Evolutionary conservation across 1,140 invertebrate genomes (phyloP).

Genomic region (Battus philenor): DNA sequence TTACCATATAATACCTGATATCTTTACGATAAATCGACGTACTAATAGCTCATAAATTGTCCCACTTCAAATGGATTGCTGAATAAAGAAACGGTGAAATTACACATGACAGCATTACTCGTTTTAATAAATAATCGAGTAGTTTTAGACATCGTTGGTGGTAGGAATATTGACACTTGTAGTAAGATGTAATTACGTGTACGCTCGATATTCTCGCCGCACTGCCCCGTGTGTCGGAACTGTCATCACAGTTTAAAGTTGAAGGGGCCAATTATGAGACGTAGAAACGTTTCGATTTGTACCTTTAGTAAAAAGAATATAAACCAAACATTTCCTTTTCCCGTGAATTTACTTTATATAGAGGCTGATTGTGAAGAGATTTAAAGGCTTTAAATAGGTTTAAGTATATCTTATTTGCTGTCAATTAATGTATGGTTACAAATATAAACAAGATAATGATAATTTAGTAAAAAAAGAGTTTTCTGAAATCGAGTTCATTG

Average conservation of each 20-base stretch:
- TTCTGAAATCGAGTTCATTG: too few relatives aligned
- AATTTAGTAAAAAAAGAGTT: too few relatives aligned
- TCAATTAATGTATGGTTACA: too few relatives aligned
- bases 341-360: too few relatives aligned
- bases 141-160: slow-evolving; percentile 3
- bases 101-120: background rate
- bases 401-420: too few relatives aligned
- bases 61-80: slow-evolving; percentile 8
- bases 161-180: slow-evolving; percentile 10
- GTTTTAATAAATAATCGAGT: slow-evolving; percentile 5
- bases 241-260: slow-evolving; percentile 8
- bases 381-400: too few relatives aligned
- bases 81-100: slow-evolving; percentile 13
- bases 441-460: too few relatives aligned
- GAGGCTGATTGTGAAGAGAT: too few relatives aligned
- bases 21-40: background rate
- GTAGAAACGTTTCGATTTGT: background rate
- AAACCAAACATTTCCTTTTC: too few relatives aligned
- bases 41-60: background rate
- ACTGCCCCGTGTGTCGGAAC: slow-evolving; percentile 7
- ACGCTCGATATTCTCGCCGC: background rate
- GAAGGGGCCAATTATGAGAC: slow-evolving; percentile 2
- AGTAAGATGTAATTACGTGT: slow-evolving; percentile 14
- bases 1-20: too few relatives aligned
- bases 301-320: background rate